Evolutionary conservation across 2,113 vertebrate species (phyloP), one percentile per base, ranked within the genome.

Genomic region (Elaphurus davidianus): DNA sequence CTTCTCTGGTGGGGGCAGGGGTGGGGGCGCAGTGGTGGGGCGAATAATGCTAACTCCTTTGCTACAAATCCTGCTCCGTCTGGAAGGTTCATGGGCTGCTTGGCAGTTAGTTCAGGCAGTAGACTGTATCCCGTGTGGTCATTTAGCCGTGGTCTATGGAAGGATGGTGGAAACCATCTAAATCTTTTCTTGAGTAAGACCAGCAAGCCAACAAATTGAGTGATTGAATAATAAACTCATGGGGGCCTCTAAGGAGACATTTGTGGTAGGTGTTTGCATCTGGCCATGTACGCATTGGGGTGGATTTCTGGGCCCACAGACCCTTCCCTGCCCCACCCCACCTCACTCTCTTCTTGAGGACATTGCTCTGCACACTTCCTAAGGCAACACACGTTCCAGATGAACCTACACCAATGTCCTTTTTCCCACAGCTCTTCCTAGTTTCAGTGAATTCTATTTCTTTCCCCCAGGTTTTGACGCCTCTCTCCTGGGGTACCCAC

Each of bases 361-460:
- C 25, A 6, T 27, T n/a, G 15, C 52, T 47, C 30, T 15, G 9
- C 15, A 1, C 60, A 28, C 76, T 19, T 62, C 60, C 28, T 62
- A 25, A 43, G 7, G 25, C 11, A 13, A 21, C 62, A 79, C 16
- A 60, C 21, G 16, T 78, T 88, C 67, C 1, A 54, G 59, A 90
- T 87, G 95, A 40, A 85, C 33, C 57, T 79, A 54, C 67, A 36
- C 59, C 90, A 88, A 95, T 50, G 30, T 27, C 62, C 52, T 96
- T 60, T 71, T 21, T 54, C 3, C 50, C 50, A 36, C 30, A 25
- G 79, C 59, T 87, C 62, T 89, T 76, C 14, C 4, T 6, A 85
- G 90, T 50, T 25, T 90, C 43, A 43, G 47, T 71, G 95, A 93
- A 60, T 97, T 97, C 95, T 85, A 81, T 98, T 98, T 74, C 64